Evolutionary conservation across 2,888 invertebrate species (phyloP), one percentile per base, ranked within the genome.

Genomic region (Phaonia tiefii): DNA sequence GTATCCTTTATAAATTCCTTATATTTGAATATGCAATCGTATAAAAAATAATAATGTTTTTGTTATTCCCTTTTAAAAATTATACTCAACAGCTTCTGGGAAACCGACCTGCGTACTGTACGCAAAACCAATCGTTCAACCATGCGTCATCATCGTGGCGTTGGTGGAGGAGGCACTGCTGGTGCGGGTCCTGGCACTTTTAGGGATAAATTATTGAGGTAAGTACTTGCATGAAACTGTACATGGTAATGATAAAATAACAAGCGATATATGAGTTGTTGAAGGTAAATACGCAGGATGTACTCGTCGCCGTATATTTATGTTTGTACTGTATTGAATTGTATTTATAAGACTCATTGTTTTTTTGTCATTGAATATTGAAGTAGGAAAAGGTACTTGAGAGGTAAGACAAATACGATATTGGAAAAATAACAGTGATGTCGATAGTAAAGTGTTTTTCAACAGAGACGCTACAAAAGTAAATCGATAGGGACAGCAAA

Each of bases 51-150:
- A 66, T 63, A 20, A 15, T 4, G 60, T 20, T 75, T 66, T 58
- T 31, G 65, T 58, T 46, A 63, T 54, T 26, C 51, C 42, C 51
- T 49, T 70, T 20, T 11, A 22, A 10, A 4, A 1, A 46, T 42
- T 11, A 37, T 56, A 7, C 22, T 63, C 83, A 83, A n/a, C 80
- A 91, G 91, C 44, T 95, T 95, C 90, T 96, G 96, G 96, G 95
- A 95, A 87, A 94, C 94, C 84, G 96, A 96, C 89, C 93, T 96
- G 71, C 94, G 93, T 73, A 92, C 95, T n/a, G 95, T 93, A 0
- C 91, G 96, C 26, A 94, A 95, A 85, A 92, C 92, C 20, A 95
- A 95, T 87, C 92, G 92, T 70, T 93, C 93, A 2, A 92, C 92
- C 90, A 88, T 91, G 80, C 87, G 91, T 8, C 86, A 85, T 10